phyloP scores from a whole-genome alignment of 2,113 vertebrate genomes.

The Takifugu bimaculatus region DNA sequence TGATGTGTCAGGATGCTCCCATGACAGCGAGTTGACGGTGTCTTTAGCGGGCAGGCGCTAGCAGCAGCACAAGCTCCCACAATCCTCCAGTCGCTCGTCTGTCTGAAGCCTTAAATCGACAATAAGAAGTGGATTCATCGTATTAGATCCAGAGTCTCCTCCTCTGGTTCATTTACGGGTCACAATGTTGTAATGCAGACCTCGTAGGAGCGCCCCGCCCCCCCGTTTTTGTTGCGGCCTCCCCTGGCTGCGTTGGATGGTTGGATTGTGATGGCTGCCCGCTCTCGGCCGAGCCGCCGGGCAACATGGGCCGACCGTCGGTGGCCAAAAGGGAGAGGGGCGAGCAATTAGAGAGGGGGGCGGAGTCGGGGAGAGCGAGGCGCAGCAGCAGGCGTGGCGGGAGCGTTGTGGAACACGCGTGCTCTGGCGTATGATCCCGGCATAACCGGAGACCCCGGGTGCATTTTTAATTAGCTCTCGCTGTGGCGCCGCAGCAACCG shows the following conservation, averaged over 20 bases:
- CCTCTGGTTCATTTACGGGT: too few relatives aligned
- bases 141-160: too few relatives aligned
- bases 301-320: slow-evolving; percentile 37
- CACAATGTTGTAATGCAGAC: not conserved
- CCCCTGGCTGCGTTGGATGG: slow-evolving; percentile 27
- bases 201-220: too few relatives aligned
- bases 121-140: too few relatives aligned
- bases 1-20: slow-evolving; percentile 52
- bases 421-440: slow-evolving; percentile 66
- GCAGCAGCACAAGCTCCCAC: slow-evolving; percentile 19
- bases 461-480: slow-evolving; percentile 67
- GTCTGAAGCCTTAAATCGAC: too few relatives aligned
- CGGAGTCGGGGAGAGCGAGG: slow-evolving; percentile 44
- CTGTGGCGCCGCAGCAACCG: slow-evolving; percentile 50
- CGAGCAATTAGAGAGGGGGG: slow-evolving; percentile 61
- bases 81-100: not conserved
- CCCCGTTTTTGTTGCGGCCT: too few relatives aligned
- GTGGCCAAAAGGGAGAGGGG: slow-evolving; percentile 48
- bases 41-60: slow-evolving; percentile 55
- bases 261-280: slow-evolving; percentile 65
- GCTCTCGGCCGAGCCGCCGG: slow-evolving; percentile 53
- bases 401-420: slow-evolving; percentile 61
- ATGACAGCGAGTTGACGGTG: slow-evolving; percentile 39
- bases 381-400: slow-evolving; percentile 63
- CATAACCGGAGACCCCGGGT: slow-evolving; percentile 57